These are phyloP conservation scores for Oryzias javanicus DNA, from an alignment of 2,113 vertebrate species.

Conservation along the genomic window DNA sequence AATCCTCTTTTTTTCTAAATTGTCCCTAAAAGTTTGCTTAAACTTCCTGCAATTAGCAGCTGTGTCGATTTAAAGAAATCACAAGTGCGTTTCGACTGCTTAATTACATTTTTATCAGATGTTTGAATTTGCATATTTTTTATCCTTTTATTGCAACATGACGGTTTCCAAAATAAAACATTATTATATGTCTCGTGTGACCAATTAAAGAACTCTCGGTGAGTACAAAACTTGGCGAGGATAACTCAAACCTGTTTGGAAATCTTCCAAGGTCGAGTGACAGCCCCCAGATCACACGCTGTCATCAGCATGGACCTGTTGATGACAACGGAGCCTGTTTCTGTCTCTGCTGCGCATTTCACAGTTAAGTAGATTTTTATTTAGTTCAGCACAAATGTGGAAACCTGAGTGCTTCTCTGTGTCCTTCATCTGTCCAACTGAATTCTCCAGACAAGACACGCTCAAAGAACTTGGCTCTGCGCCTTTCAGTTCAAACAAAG, in stretches of 20 bases:
- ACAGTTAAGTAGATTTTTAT: neutral
- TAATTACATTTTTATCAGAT: too few relatives aligned
- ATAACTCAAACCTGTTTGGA: conserved; percentile 90
- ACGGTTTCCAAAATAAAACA: too few relatives aligned
- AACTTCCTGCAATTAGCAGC: neutral
- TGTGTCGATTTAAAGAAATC: neutral
- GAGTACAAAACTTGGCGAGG: neutral
- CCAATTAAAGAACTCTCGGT: neutral
- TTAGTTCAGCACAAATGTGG: conserved; percentile 5
- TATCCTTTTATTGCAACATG: too few relatives aligned
- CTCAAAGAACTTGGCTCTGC: conserved; percentile 77
- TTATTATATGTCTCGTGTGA: neutral
- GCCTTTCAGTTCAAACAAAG: conserved; percentile 56
- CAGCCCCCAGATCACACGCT: conserved; percentile 96
- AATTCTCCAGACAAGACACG: conserved; percentile 72
- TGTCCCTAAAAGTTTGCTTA: neutral
- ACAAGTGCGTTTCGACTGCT: neutral
- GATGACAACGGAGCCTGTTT: conserved; percentile 17
- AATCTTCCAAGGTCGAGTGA: conserved; percentile 98
- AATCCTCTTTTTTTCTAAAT: neutral
- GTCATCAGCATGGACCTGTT: conserved; percentile 99
- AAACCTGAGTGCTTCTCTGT: conserved; percentile 77
- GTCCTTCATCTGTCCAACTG: conserved; percentile 75
- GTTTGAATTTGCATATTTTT: too few relatives aligned
- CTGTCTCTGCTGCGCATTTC: neutral